These are phyloP conservation scores for Chrysodeixis includens DNA, from an alignment of 2,888 invertebrate species.

Conservation along the genomic window DNA sequence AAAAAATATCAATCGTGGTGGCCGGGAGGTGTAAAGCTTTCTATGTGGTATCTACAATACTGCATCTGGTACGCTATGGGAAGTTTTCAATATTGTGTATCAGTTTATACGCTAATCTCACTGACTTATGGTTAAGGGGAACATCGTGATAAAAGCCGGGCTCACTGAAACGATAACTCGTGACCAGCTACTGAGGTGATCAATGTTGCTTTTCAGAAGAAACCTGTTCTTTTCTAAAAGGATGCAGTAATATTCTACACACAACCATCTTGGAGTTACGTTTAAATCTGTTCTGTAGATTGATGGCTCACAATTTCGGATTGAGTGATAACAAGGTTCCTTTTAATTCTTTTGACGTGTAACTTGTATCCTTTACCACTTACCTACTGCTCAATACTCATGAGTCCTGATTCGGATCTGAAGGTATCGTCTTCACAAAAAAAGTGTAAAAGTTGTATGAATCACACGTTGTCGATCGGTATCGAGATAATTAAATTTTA, in stretches of 20 bases:
- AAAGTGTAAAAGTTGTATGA: conserved; percentile 42
- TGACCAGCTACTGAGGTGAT: not conserved
- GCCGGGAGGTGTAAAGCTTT: not conserved
- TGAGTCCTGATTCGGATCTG: not conserved
- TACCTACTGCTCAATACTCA: not conserved
- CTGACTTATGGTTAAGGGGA: not conserved
- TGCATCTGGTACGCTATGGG: not conserved
- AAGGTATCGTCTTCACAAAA: conserved; percentile 13
- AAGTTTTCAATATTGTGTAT: not conserved
- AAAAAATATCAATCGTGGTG: not conserved
- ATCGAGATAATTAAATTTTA: conserved; percentile 67
- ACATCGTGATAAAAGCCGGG: not conserved
- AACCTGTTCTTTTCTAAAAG: too few relatives aligned
- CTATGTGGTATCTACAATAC: not conserved
- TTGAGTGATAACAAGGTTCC: not conserved
- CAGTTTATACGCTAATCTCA: not conserved
- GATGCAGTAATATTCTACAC: too few relatives aligned
- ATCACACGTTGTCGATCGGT: conserved; percentile 44
- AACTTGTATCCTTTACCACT: not conserved
- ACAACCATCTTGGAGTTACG: too few relatives aligned
- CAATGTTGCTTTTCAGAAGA: not conserved
- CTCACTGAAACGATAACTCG: not conserved
- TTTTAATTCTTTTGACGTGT: not conserved
- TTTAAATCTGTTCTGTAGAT: not conserved
- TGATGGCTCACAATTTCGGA: too few relatives aligned